Evolutionary conservation across 2,113 vertebrate genomes (phyloP), one percentile per base, ranked within the genome.

Genomic region (Myiozetetes cayanensis): DNA sequence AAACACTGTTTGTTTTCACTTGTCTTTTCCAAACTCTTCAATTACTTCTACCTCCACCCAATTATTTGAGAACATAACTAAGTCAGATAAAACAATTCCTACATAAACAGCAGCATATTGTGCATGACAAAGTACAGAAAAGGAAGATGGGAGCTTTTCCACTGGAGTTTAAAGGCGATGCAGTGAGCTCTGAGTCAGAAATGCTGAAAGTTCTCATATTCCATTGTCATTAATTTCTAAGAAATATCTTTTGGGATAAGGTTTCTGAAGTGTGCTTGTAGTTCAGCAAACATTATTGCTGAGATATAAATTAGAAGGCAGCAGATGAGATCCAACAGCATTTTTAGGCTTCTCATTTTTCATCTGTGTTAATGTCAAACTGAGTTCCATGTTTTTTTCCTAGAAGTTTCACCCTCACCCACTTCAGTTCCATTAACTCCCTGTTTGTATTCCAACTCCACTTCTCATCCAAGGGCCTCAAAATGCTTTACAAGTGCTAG

Each of bases 401-500:
- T 39, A 13, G 30, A 96, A 91, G 49, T 90, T 95, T 85, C 75
- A 53, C 75, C 55, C 37, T 88, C 25, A 68, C 31, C 31, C 41
- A 76, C 78, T 85, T 79, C 62, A 76, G 22, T 79, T 91, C 44
- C 75, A 61, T n/a, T 94, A 93, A 90, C 66, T 68, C n/a, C n/a
- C 47, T 72, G 61, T 65, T 76, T 25, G 35, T 90, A 68, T 74
- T 94, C 67, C 61, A 91, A 30, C 31, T 89, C 56, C 24, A 72
- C 39, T 81, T 85, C 62, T 75, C 28, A 81, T 53, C 52, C 49
- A 44, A 81, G 65, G 47, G 35, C 52, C 77, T 84, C 77, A 75
- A 44, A 95, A 71, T 6, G 30, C 49, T 89, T 87, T 79, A 68
- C 61, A 94, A 95, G 25, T 10, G 61, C 35, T 5, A 59, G 58